Conservation (phyloP, 2,888 invertebrate genomes). For the Lordiphosa andalusiaca region DNA sequence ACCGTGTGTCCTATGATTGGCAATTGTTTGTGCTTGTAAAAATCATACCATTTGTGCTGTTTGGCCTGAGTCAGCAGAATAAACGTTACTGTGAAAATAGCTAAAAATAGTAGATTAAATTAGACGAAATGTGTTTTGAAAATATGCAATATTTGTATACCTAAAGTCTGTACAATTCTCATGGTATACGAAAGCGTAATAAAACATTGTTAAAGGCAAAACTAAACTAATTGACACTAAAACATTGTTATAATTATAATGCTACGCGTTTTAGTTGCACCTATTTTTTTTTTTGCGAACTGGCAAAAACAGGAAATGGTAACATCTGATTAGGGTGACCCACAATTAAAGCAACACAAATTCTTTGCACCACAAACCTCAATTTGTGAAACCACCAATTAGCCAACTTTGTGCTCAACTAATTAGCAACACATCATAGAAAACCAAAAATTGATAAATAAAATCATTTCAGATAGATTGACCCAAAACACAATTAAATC, state of each 20-base stretch:
- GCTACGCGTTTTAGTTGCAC: background rate
- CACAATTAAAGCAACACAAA: background rate
- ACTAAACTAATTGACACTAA: background rate
- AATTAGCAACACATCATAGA: constrained; percentile 11
- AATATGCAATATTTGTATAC: background rate
- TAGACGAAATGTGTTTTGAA: background rate
- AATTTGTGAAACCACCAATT: constrained; percentile 47
- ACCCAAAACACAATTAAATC: constrained; percentile 38
- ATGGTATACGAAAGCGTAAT: no score
- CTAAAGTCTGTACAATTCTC: background rate
- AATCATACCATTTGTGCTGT: constrained; percentile 6
- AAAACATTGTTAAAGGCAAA: background rate
- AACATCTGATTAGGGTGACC: background rate
- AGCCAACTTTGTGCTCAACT: constrained; percentile 22
- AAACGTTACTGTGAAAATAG: background rate
- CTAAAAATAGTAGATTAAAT: background rate
- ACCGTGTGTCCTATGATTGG: constrained; percentile 33
- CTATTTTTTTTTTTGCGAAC: background rate
- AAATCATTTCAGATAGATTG: constrained; percentile 19
- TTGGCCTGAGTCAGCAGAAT: background rate
- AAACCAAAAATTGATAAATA: constrained; percentile 50
- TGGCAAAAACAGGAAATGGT: background rate
- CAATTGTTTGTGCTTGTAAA: background rate
- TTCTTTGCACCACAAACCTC: constrained; percentile 28
- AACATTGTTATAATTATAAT: background rate